Conservation (phyloP, 2,797 vertebrate species). For the Nannoperca australis region DNA sequence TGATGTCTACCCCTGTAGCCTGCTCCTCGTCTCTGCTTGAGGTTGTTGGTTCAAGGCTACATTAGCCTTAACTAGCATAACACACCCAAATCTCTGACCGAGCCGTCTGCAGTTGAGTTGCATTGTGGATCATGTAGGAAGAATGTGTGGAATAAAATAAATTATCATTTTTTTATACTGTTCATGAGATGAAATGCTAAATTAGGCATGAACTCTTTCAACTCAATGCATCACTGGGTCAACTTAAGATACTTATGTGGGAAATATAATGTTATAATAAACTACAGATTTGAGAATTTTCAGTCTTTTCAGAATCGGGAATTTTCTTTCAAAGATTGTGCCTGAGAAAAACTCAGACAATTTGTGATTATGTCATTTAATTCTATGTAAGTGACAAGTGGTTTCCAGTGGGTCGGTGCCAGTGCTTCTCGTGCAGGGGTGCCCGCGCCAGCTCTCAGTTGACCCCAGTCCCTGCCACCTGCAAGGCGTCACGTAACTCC, state of each 20-base stretch:
- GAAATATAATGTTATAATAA: not conserved
- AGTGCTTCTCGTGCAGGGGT: constrained; percentile 43
- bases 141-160: too few species aligned
- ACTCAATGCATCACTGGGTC: not conserved
- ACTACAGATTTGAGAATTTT: not conserved
- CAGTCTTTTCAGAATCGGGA: not conserved
- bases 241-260: not conserved
- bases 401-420: constrained; percentile 22
- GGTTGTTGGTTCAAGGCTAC: too few species aligned
- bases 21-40: too few species aligned
- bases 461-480: constrained; percentile 57
- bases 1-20: too few species aligned
- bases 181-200: too few species aligned
- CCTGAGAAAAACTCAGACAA: not conserved
- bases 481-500: constrained; percentile 77
- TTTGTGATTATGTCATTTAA: constrained; percentile 4
- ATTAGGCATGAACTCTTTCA: not conserved
- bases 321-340: not conserved
- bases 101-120: not conserved
- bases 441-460: constrained; percentile 22
- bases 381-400: not conserved
- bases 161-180: too few species aligned
- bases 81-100: not conserved
- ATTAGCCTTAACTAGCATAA: not conserved
- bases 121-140: too few species aligned